Evolutionary conservation across 64 coral and sea anemone genomes (phyloP), one percentile per base, ranked within the genome.

Genomic region (Stichodactyla helianthus): DNA sequence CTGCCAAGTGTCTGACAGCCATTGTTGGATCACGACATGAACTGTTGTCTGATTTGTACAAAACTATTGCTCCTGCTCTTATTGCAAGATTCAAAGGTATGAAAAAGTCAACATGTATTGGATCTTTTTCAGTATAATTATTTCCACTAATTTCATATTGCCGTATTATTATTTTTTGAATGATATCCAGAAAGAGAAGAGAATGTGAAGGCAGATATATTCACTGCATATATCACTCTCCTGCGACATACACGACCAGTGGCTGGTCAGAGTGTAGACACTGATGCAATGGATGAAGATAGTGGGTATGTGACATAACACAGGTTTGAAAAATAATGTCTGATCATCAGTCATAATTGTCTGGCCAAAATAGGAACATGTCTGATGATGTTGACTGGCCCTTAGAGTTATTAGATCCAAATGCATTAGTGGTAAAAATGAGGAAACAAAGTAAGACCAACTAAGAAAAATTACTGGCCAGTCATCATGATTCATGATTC

Each of bases 11-110:
- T 81, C 83, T 99, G 52, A 86, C 93, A 25, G 97, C 97, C 20
- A 93, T 99, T 52, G 64, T 99, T n/a, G 97, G 97, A 10, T 95
- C 97, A 51, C 80, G 97, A 86, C 97, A 91, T 57, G 97, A 99
- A 53, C 86, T 99, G 15, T 82, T 99, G 18, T 87, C 93, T 10
- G 97, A 99, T 81, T 92, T 99, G 63, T 99, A 99, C 81, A 95
- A 91, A 83, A 86, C 85, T 88, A 93, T 99, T 51, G 94, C 97
- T 50, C 97, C 97, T 77, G 97, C 97, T 19, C 86, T 99, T 5
- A 95, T 99, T 91, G 97, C 87, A 53, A 87, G 97, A 86, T 99
- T 99, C 61, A 99, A 99, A 95, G 97, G 97, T 99, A 89, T 18
- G 17, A 44, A 44, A 44, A 44, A 44, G 35, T 44, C 35, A 44